Percentiles rank a stretch among this genome's conserved stretches.
Evolutionary conservation across 1,140 invertebrate genomes (phyloP).

Genomic region (Sitobion miscanthi): DNA sequence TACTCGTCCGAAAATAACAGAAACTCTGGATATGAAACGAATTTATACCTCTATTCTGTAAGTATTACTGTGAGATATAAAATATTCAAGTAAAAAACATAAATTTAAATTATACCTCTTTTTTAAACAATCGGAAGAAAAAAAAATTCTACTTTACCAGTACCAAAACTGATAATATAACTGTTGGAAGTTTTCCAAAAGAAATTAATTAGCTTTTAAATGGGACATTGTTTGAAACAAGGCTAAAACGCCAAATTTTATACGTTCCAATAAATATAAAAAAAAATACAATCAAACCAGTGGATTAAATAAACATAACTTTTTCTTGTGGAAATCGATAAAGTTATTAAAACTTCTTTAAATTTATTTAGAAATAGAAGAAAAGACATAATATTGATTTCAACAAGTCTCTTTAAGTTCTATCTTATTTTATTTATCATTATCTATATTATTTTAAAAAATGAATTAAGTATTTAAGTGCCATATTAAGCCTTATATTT

Average conservation of each 20-base stretch:
- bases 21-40: conserved; percentile 72
- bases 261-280: background rate
- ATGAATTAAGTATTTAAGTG: background rate
- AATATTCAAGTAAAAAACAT: background rate
- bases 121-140: background rate
- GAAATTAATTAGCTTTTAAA: background rate
- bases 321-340: background rate
- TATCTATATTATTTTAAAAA: background rate
- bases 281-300: background rate
- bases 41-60: conserved; percentile 76
- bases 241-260: background rate
- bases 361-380: background rate
- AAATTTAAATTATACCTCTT: background rate
- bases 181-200: conserved; percentile 11
- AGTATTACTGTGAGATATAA: conserved; percentile 61
- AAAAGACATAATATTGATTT: background rate
- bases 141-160: background rate
- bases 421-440: background rate
- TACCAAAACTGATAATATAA: background rate
- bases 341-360: background rate
- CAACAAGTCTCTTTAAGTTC: background rate
- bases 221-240: background rate
- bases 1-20: conserved; percentile 70
- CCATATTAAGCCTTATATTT: background rate
- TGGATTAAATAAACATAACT: background rate